Base-by-base conservation (phyloP, 2,113 vertebrate species). In the Pungitius pungitius region DNA sequence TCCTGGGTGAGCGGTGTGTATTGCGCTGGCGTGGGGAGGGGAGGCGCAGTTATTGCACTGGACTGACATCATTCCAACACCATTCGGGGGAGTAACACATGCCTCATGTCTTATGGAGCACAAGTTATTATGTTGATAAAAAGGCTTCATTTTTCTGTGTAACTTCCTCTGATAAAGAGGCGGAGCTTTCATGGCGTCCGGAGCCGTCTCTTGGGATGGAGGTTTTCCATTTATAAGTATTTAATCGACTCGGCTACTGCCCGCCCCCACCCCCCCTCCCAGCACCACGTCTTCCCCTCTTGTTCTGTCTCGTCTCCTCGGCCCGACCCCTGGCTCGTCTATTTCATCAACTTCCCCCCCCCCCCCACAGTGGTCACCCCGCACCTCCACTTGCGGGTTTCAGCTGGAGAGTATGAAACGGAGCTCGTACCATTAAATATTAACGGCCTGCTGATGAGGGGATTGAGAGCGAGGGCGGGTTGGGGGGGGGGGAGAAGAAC, bases 401-500 rank as follows among this genome's bases (percentile, higher is more conserved):
- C 77, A 81, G 78, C 78, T 80, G 75, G 69, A 82, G 77, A 85
- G 83, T 77, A 77, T 74, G 84, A 88, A 87, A 84, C 87, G 76
- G 87, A 89, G 86, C 87, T 88, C 85, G 89, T 91, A 85, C 89
- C 89, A 91, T 93, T 87, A 92, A 93, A 92, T 93, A 93, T 93
- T 92, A 92, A 93, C 87, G 77, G 84, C 62, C 80, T 85, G 88
- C 90, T 91, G 91, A 92, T 92, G 87, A 89, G 88, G 78, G 84
- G 88, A 86, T 87, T 84, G 86, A 78, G 84, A 81, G 82, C 33
- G 69, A 87, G 86, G 82, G 61, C 77, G 85, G 79, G 81, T 35
- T 4, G 33, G 4, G 5, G 87, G 88, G 88, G 78, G 83, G 79
- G 80, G 80, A 71, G 79, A 75, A 71, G 70, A 76, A 80, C 75